Percentiles rank a stretch among this genome's conserved stretches.
These are phyloP conservation scores for Apocrypta bakeri DNA, from an alignment of 1,140 invertebrate species.

Conservation along the genomic window DNA sequence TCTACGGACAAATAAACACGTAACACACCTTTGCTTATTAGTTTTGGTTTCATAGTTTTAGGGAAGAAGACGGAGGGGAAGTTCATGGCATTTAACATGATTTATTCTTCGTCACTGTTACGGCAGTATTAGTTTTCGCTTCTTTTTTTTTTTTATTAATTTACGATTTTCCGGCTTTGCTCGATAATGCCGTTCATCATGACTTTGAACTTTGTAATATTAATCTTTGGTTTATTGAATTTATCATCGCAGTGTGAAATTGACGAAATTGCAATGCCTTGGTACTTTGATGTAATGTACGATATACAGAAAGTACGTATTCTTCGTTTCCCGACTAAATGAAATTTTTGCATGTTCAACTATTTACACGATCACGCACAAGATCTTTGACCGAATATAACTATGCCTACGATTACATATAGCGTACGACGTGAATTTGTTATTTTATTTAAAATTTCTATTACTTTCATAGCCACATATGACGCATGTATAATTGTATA, in stretches of 20 bases:
- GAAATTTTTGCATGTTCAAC: slow-evolving; percentile 4
- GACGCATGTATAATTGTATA: not conserved
- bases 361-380: slow-evolving; percentile 7
- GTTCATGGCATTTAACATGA: slow-evolving; percentile 20
- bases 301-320: not conserved
- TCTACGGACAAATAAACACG: not conserved
- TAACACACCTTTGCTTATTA: slow-evolving; percentile 3
- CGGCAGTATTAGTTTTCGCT: slow-evolving; percentile 38
- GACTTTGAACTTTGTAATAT: not conserved
- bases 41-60: slow-evolving; percentile 15
- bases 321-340: slow-evolving; percentile 2
- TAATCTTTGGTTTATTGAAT: not conserved
- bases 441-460: not conserved
- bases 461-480: not conserved
- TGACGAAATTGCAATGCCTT: slow-evolving; percentile 22
- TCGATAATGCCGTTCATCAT: not conserved
- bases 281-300: not conserved
- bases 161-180: not conserved
- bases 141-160: too few species aligned
- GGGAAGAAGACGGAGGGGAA: slow-evolving; percentile 29
- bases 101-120: slow-evolving; percentile 16
- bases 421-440: not conserved
- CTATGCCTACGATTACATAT: not conserved
- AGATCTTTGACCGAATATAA: slow-evolving; percentile 13
- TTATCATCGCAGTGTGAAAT: slow-evolving; percentile 17